These are phyloP conservation scores for Zophobas atratus DNA, from an alignment of 1,140 invertebrate species.

Conservation along the genomic window DNA sequence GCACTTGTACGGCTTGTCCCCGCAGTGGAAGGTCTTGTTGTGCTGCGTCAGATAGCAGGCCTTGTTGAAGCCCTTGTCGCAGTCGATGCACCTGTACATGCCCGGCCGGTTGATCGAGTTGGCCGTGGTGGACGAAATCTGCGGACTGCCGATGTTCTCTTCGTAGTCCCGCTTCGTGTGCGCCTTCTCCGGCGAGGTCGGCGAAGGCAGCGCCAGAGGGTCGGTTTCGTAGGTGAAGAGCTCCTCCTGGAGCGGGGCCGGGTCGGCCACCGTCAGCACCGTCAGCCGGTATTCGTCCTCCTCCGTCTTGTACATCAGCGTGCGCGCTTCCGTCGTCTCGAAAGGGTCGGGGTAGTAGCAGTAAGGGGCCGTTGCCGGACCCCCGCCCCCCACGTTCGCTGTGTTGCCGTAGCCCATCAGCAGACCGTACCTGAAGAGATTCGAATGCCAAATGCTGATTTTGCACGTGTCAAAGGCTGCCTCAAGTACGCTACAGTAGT, in stretches of 20 bases:
- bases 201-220: conserved; percentile 50
- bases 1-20: conserved; percentile 90
- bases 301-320: conserved; percentile 28
- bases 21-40: conserved; percentile 90
- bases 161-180: conserved; percentile 63
- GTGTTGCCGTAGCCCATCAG: conserved; percentile 68
- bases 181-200: conserved; percentile 60
- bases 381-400: conserved; percentile 82
- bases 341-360: conserved; percentile 55
- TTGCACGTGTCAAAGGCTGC: too few species aligned
- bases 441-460: too few species aligned
- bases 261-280: conserved; percentile 48
- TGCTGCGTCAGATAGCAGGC: conserved; percentile 92
- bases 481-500: too few species aligned
- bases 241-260: conserved; percentile 26
- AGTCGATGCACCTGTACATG: conserved; percentile 83
- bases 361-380: conserved; percentile 72
- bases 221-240: conserved; percentile 53
- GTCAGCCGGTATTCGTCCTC: conserved; percentile 36
- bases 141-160: conserved; percentile 57
- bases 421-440: conserved; percentile 68
- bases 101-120: conserved; percentile 52
- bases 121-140: conserved; percentile 55
- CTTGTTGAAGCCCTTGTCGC: conserved; percentile 89
- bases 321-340: conserved; percentile 52